phyloP scores from a whole-genome alignment of 2,797 vertebrate species.

The Ctenopoma multispine region DNA sequence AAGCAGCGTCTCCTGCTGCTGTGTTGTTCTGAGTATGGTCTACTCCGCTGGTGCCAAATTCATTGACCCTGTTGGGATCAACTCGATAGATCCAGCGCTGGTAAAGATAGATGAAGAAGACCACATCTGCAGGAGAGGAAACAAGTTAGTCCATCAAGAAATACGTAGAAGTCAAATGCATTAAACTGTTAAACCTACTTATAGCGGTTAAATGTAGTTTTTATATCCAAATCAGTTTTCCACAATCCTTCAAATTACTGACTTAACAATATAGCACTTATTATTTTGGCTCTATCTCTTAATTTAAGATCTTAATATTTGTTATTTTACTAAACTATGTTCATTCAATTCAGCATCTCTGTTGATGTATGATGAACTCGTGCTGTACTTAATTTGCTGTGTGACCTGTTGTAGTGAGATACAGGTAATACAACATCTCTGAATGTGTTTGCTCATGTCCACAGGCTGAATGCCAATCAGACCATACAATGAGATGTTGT shows the following conservation, averaged over 20 bases:
- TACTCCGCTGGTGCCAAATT: conserved; percentile 92
- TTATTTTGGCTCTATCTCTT: no score
- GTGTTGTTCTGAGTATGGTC: conserved; percentile 68
- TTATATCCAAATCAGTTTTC: background rate
- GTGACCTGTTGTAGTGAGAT: no score
- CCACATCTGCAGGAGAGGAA: conserved; percentile 84
- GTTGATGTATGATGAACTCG: no score
- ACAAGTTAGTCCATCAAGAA: background rate
- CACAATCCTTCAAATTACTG: no score
- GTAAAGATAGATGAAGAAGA: conserved; percentile 97
- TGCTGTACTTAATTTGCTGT: no score
- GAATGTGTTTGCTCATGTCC: no score
- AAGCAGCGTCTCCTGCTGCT: conserved; percentile 47
- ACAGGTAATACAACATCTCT: no score
- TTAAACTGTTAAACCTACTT: background rate
- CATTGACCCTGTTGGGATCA: conserved; percentile 92
- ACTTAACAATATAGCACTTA: no score
- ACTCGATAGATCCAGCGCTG: conserved; percentile 98
- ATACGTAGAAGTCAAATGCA: background rate
- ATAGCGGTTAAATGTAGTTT: background rate
- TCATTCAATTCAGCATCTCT: no score
- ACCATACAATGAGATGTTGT: background rate
- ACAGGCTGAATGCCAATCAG: no score
- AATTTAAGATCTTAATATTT: no score
- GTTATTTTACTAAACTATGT: no score